These are phyloP conservation scores for Rallus limicola DNA, from an alignment of 2,113 vertebrate species.

Conservation along the genomic window DNA sequence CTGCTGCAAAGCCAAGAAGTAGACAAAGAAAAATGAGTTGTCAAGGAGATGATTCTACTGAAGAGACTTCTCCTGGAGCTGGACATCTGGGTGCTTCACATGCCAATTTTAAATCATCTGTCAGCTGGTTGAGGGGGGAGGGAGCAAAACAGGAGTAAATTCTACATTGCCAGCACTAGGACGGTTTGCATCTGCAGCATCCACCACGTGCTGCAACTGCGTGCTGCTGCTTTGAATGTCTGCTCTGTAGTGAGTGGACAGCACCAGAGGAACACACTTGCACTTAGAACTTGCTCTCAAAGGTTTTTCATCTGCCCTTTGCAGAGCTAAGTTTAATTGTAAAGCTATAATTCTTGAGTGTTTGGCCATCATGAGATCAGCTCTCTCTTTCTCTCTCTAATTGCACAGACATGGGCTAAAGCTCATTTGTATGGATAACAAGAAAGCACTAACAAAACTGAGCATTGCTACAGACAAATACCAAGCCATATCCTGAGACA, in stretches of 20 bases:
- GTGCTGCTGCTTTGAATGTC: accelerated
- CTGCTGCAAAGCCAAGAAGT: slow-evolving; percentile 58
- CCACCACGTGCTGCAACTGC: not conserved
- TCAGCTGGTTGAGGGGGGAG: not conserved
- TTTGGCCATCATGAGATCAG: not conserved
- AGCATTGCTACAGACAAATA: not conserved
- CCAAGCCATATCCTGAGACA: not conserved
- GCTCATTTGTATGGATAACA: not conserved
- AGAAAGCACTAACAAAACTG: not conserved
- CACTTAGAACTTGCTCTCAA: not conserved
- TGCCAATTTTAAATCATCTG: slow-evolving; percentile 55
- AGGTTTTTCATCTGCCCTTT: not conserved
- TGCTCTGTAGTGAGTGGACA: not conserved
- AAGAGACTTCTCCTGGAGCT: slow-evolving; percentile 65
- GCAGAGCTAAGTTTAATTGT: not conserved
- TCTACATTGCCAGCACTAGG: not conserved
- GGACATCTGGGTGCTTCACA: slow-evolving; percentile 68
- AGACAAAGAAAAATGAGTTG: slow-evolving; percentile 70
- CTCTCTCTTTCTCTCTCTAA: not conserved
- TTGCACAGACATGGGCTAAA: not conserved
- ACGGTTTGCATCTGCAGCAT: not conserved
- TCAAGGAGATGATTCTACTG: slow-evolving; percentile 57
- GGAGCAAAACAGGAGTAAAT: not conserved
- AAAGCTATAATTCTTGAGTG: not conserved
- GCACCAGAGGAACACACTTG: not conserved